Conservation (phyloP, 2,113 vertebrate genomes). For the Megalops atlanticus region DNA sequence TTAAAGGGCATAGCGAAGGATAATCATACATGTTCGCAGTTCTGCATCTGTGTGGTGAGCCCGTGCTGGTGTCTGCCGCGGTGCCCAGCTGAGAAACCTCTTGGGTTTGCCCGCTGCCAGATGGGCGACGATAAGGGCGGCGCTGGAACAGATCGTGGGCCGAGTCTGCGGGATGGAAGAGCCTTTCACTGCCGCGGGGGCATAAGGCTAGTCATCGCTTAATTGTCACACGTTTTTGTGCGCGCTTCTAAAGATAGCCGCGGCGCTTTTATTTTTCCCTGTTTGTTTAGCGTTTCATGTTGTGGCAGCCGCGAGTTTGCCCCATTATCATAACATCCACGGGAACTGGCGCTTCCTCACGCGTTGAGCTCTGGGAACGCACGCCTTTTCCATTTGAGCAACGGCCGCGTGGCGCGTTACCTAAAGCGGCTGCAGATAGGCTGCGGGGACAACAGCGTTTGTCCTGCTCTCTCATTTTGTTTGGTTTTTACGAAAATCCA, state of each 20-base stretch:
- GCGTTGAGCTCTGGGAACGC: constrained; percentile 48
- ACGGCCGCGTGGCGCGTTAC: background rate
- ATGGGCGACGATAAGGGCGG: background rate
- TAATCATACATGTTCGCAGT: too few relatives aligned
- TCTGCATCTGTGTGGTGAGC: constrained; percentile 5
- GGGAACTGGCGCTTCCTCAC: constrained; percentile 71
- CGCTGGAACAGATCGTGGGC: background rate
- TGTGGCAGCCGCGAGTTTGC: constrained; percentile 71
- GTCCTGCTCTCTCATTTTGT: background rate
- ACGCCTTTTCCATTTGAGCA: constrained; percentile 50
- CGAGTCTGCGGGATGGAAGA: background rate
- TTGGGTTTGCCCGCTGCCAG: background rate
- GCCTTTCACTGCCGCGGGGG: background rate
- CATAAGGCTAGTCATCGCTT: too few relatives aligned
- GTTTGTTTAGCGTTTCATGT: constrained; percentile 54
- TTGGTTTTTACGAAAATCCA: background rate
- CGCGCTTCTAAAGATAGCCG: constrained; percentile 21
- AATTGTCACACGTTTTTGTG: background rate
- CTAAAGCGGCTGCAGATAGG: too few relatives aligned
- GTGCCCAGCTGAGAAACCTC: constrained; percentile 25
- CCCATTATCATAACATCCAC: constrained; percentile 73
- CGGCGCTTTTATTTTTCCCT: constrained; percentile 53
- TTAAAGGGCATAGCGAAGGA: too few relatives aligned
- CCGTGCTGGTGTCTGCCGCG: constrained; percentile 10
- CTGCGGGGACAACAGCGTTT: background rate